phyloP scores from a whole-genome alignment of 1,140 invertebrate species.

The Acromyrmex heyeri region DNA sequence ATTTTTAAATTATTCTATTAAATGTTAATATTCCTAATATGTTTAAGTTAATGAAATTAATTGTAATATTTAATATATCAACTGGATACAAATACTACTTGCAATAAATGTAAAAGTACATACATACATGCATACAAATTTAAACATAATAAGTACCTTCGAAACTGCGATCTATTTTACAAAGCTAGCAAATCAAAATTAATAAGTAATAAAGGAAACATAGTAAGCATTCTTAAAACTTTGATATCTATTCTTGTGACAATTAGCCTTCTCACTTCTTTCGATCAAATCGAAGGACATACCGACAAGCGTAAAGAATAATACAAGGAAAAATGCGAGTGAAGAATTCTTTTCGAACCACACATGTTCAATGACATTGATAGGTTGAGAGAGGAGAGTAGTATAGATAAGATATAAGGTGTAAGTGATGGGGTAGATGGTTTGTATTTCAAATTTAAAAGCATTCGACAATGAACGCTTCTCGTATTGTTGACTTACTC shows the following conservation, averaged over 20 bases:
- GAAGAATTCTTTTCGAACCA: conserved; percentile 56
- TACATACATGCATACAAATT: not conserved
- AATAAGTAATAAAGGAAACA: not conserved
- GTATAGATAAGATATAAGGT: conserved; percentile 4
- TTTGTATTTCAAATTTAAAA: conserved; percentile 87
- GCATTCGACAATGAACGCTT: conserved; percentile 85
- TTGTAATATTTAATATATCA: not conserved
- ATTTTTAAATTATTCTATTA: too few relatives aligned
- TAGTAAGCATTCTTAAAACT: not conserved
- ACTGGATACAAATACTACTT: not conserved
- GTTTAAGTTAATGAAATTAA: not conserved
- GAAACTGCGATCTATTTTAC: not conserved
- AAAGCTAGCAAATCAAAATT: not conserved
- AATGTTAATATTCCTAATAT: not conserved
- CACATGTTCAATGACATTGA: conserved; percentile 70
- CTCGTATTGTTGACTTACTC: conserved; percentile 83
- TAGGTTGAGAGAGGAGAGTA: conserved; percentile 41
- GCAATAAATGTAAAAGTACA: not conserved
- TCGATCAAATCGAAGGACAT: not conserved
- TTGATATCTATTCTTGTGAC: not conserved
- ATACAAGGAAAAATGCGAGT: conserved; percentile 61
- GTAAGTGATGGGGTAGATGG: conserved; percentile 78
- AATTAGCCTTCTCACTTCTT: not conserved
- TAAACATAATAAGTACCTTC: not conserved
- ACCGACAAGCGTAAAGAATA: too few relatives aligned